Conservation (phyloP, 2,888 invertebrate species). For the Lepidocyrtinus sp. region DNA sequence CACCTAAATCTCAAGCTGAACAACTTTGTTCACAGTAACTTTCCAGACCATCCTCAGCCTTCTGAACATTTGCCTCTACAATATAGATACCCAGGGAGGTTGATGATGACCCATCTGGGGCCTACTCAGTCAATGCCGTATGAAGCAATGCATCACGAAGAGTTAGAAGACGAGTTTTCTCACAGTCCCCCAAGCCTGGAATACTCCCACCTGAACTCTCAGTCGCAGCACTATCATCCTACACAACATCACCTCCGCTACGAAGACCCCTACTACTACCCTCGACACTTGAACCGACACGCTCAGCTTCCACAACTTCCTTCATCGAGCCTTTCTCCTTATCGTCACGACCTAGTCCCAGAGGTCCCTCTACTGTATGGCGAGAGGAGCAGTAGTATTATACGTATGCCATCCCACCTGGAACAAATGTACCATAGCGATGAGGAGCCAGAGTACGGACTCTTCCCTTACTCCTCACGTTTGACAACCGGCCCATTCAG, state of each 20-base stretch:
- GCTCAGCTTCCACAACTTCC: slow-evolving; percentile 47
- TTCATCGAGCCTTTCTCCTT: slow-evolving; percentile 42
- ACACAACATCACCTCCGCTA: slow-evolving; percentile 24
- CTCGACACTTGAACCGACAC: slow-evolving; percentile 30
- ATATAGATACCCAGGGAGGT: slow-evolving; percentile 51
- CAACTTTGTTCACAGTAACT: slow-evolving; percentile 49
- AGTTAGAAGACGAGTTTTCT: slow-evolving; percentile 53
- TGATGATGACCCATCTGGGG: slow-evolving; percentile 47
- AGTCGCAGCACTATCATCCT: slow-evolving; percentile 25
- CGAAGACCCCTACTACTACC: slow-evolving; percentile 46
- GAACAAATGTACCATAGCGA: slow-evolving; percentile 56
- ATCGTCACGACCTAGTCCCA: slow-evolving; percentile 50
- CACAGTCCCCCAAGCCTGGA: slow-evolving; percentile 41
- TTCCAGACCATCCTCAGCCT: slow-evolving; percentile 60
- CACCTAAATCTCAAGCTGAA: slow-evolving; percentile 56
- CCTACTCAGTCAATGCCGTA: slow-evolving; percentile 55
- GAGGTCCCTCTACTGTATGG: slow-evolving; percentile 44
- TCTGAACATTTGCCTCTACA: slow-evolving; percentile 57
- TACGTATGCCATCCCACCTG: slow-evolving; percentile 38
- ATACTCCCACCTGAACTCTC: slow-evolving; percentile 40
- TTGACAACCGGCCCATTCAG: slow-evolving; percentile 60
- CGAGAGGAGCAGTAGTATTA: slow-evolving; percentile 44
- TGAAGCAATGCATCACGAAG: slow-evolving; percentile 54
- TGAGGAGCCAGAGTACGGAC: slow-evolving; percentile 38
- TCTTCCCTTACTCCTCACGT: slow-evolving; percentile 54